A percentile compares a stretch with the other conserved stretches of the same genome.
phyloP scores from a whole-genome alignment of 2,888 invertebrate species.

The Clistopyga incitator region DNA sequence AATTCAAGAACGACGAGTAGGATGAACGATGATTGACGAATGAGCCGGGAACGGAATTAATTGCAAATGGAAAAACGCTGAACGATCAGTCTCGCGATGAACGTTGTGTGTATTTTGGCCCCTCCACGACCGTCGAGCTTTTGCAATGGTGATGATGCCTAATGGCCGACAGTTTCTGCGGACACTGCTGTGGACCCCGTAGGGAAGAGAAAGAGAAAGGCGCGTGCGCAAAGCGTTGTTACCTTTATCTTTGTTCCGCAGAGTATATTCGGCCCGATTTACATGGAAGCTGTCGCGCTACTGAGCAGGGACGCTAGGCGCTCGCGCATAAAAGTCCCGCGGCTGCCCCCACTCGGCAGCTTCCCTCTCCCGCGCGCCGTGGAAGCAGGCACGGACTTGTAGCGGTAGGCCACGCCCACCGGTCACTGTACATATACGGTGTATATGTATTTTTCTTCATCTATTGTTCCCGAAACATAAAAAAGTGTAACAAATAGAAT shows the following conservation, averaged over 20 bases:
- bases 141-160: constrained; percentile 30
- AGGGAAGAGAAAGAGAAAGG: constrained; percentile 1
- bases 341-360: no score
- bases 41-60: constrained; percentile 48
- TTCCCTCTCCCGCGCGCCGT: no score
- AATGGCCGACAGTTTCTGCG: constrained; percentile 48
- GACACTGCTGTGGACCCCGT: constrained; percentile 39
- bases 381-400: no score
- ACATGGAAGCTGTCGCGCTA: no score
- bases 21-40: constrained; percentile 37
- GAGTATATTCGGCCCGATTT: no score
- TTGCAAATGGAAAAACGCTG: constrained; percentile 38
- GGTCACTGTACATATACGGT: no score
- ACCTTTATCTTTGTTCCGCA: background rate
- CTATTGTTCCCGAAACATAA: no score
- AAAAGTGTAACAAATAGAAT: no score
- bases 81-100: constrained; percentile 46
- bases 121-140: constrained; percentile 28
- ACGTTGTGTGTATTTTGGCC: constrained; percentile 33
- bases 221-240: constrained; percentile 3
- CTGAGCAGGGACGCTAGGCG: no score
- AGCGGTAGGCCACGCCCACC: no score
- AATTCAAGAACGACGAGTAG: constrained; percentile 40
- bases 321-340: no score
- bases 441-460: no score